These are phyloP conservation scores for Aphelenchoides bicaudatus DNA, from an alignment of 2,888 invertebrate genomes.

Conservation along the genomic window DNA sequence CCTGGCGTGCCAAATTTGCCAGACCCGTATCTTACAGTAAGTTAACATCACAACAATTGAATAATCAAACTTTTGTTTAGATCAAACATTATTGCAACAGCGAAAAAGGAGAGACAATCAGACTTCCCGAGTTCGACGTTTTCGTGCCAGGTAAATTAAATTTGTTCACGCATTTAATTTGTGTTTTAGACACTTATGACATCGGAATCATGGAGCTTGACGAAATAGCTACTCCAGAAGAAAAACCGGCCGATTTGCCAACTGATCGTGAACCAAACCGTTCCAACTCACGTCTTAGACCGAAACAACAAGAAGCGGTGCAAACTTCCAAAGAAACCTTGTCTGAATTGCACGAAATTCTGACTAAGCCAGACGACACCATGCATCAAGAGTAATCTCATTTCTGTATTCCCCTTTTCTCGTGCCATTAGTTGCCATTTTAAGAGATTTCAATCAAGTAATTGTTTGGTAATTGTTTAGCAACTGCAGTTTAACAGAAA, in stretches of 20 bases:
- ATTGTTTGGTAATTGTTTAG: too few relatives aligned
- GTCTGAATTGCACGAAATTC: slow-evolving; percentile 5
- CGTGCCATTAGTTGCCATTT: slow-evolving; percentile 6
- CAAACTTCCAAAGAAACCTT: too few relatives aligned
- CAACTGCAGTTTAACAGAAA: too few relatives aligned
- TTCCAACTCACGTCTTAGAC: too few relatives aligned
- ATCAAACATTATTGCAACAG: slow-evolving; percentile 57
- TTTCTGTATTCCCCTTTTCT: neutral
- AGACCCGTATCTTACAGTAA: slow-evolving; percentile 37
- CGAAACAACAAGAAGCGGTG: too few relatives aligned
- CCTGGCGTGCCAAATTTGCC: slow-evolving; percentile 52
- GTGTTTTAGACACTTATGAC: slow-evolving; percentile 51
- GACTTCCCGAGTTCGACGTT: slow-evolving; percentile 27
- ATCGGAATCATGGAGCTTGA: slow-evolving; percentile 48
- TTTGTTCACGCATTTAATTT: too few relatives aligned
- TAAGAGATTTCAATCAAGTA: neutral
- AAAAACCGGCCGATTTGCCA: neutral
- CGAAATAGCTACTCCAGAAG: slow-evolving; percentile 1
- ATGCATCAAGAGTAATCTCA: slow-evolving; percentile 9
- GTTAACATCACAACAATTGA: too few relatives aligned
- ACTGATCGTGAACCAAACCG: slow-evolving; percentile 1
- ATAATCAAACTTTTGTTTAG: too few relatives aligned
- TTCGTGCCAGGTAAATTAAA: too few relatives aligned
- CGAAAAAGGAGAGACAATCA: slow-evolving; percentile 49
- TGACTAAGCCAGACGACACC: slow-evolving; percentile 10